phyloP scores from a whole-genome alignment of 2,888 invertebrate species.

The Oscheius myriophilus region DNA sequence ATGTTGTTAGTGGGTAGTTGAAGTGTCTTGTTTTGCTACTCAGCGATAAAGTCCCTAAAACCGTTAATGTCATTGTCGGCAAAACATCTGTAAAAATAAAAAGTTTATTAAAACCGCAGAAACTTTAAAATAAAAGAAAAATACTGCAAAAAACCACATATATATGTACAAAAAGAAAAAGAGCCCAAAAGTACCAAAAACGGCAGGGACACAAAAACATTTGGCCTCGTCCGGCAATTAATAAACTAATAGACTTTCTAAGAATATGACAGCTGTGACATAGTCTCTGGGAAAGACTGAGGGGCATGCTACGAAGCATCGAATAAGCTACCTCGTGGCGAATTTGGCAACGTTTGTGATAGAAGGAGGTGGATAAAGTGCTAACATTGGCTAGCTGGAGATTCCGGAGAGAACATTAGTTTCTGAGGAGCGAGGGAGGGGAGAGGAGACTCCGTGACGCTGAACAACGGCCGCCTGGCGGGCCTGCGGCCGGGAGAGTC shows the following conservation, averaged over 20 bases:
- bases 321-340: too few relatives aligned
- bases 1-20: too few relatives aligned
- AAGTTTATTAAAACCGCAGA: slow-evolving; percentile 1
- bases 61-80: too few relatives aligned
- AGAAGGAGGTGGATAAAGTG: too few relatives aligned
- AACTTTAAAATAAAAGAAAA: slow-evolving; percentile 3
- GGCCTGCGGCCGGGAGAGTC: slow-evolving; percentile 22
- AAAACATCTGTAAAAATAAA: background rate
- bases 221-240: slow-evolving; percentile 19
- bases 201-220: background rate
- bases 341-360: too few relatives aligned
- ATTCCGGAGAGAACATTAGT: slow-evolving; percentile 14
- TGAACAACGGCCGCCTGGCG: slow-evolving; percentile 9
- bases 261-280: slow-evolving; percentile 26
- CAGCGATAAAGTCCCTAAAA: too few relatives aligned
- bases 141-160: slow-evolving; percentile 11
- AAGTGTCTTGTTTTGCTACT: too few relatives aligned
- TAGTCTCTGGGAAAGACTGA: slow-evolving; percentile 22
- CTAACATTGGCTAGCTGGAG: background rate
- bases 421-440: slow-evolving; percentile 1
- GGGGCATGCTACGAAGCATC: too few relatives aligned
- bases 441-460: slow-evolving; percentile 1
- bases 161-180: slow-evolving; percentile 22
- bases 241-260: slow-evolving; percentile 18
- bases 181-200: slow-evolving; percentile 18